These are phyloP conservation scores for Rhynchopsitta pachyrhyncha DNA, from an alignment of 2,113 vertebrate genomes.

Conservation along the genomic window DNA sequence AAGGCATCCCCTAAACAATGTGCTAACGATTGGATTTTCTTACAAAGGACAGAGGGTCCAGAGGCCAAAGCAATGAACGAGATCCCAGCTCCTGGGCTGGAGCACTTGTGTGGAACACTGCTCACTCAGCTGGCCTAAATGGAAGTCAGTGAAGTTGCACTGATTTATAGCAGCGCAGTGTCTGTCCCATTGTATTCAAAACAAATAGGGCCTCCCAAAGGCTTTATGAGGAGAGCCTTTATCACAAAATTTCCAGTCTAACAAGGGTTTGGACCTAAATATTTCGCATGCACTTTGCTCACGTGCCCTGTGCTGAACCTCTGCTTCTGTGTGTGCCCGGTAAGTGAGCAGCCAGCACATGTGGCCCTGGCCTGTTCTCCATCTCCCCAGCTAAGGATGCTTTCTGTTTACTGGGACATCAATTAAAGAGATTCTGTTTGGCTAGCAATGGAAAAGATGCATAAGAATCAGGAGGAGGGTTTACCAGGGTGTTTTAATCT, in stretches of 20 bases:
- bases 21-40: background rate
- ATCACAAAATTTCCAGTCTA: background rate
- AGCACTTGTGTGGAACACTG: background rate
- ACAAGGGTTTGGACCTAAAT: background rate
- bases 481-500: background rate
- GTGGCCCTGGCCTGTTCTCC: background rate
- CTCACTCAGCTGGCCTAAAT: background rate
- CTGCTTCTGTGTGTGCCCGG: background rate
- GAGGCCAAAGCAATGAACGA: conserved; percentile 43
- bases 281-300: background rate
- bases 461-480: background rate
- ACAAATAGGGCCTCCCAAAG: conserved; percentile 26
- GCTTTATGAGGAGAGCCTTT: background rate
- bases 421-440: background rate
- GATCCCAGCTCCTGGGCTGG: background rate
- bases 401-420: background rate
- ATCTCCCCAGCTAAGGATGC: background rate
- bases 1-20: background rate
- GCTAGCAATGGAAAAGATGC: background rate
- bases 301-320: accelerated
- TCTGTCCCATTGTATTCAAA: conserved; percentile 27
- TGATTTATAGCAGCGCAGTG: conserved; percentile 28
- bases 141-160: conserved; percentile 2
- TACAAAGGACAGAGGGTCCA: background rate
- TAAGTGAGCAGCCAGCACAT: background rate